Evolutionary conservation across 1,140 invertebrate genomes (phyloP).

Genomic region (Drosophila sechellia): DNA sequence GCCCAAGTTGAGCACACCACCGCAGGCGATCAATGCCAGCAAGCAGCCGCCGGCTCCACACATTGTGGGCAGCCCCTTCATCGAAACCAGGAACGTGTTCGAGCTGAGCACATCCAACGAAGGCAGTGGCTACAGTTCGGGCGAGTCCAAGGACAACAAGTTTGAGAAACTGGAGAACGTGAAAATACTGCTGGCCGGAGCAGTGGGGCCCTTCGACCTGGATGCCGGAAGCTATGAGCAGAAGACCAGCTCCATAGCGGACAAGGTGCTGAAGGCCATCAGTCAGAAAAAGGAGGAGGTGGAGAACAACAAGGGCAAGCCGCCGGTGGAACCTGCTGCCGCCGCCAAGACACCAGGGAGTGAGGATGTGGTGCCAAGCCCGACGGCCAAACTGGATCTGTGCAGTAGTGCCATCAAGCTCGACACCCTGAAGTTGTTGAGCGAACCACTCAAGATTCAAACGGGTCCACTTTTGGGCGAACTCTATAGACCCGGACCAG

Average conservation of each 20-base stretch:
- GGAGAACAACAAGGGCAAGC: slow-evolving; percentile 68
- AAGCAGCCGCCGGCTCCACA: slow-evolving; percentile 22
- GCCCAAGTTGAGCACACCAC: slow-evolving; percentile 62
- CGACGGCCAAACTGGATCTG: slow-evolving; percentile 7
- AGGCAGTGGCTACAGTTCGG: slow-evolving; percentile 81
- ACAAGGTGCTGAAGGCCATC: slow-evolving; percentile 86
- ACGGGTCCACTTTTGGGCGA: slow-evolving; percentile 39
- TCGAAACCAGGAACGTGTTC: slow-evolving; percentile 84
- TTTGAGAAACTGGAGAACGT: slow-evolving; percentile 86
- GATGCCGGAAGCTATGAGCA: slow-evolving; percentile 78
- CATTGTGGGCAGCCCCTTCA: slow-evolving; percentile 85
- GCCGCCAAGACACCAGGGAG: neutral
- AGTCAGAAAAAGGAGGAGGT: slow-evolving; percentile 85
- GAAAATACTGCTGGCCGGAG: slow-evolving; percentile 72
- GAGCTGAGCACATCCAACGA: slow-evolving; percentile 73
- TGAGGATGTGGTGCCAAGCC: neutral
- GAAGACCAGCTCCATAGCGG: slow-evolving; percentile 86
- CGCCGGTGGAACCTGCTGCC: neutral
- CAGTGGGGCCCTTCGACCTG: slow-evolving; percentile 67
- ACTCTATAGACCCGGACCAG: slow-evolving; percentile 36
- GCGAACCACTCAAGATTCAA: slow-evolving; percentile 71
- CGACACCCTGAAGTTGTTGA: slow-evolving; percentile 42
- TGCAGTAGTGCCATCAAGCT: slow-evolving; percentile 24
- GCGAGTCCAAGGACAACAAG: slow-evolving; percentile 84
- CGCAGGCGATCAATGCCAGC: slow-evolving; percentile 9